Base-by-base conservation (phyloP, 1,140 invertebrate genomes). In the Aphelenchoides fujianensis region DNA sequence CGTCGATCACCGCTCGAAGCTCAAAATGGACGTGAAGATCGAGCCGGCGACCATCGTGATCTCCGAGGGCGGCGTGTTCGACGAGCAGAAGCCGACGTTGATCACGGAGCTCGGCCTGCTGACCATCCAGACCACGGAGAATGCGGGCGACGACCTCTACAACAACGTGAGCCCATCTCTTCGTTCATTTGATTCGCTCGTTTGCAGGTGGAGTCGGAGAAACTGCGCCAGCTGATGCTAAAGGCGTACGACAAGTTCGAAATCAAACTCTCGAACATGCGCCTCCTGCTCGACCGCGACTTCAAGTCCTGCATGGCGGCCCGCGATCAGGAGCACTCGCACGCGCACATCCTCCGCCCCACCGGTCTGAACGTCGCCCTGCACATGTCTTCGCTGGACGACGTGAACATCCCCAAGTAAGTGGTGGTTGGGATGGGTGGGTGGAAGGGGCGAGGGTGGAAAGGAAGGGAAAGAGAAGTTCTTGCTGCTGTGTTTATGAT, bases 161-260 rank as follows among this genome's bases (percentile, higher is more conserved):
- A 28, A 73, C 36, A 64, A 82, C 53, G 80, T 79, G 19, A 7
- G 76, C 41, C 41, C 41, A n/a, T n/a, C n/a, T n/a, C n/a, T n/a
- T n/a, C n/a, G n/a, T n/a, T n/a, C n/a, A 30, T 59, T 59, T 59
- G 74, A 16, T 48, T 78, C 2, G 19, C 41, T 52, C 41, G 12
- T 12, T 70, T 71, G 27, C 27, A 79, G 77, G 59, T 86, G 68
- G 88, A 89, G 5, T 89, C 90, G 69, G 90, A 34, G 35, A 70
- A 92, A 27, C 81, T 92, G 54, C 82, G 87, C 16, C 86, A 89
- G 74, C 88, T 95, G 69, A 89, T 91, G 71, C 82, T 88, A 0
- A 89, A 91, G 73, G 91, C 92, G 61, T 98, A 97, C 84, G 94
- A 97, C 84, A 90, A 90, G 80, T 94, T 95, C 81, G 88, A 88